These are phyloP conservation scores for Osmerus eperlanus DNA, from an alignment of 2,113 vertebrate species.

Conservation along the genomic window DNA sequence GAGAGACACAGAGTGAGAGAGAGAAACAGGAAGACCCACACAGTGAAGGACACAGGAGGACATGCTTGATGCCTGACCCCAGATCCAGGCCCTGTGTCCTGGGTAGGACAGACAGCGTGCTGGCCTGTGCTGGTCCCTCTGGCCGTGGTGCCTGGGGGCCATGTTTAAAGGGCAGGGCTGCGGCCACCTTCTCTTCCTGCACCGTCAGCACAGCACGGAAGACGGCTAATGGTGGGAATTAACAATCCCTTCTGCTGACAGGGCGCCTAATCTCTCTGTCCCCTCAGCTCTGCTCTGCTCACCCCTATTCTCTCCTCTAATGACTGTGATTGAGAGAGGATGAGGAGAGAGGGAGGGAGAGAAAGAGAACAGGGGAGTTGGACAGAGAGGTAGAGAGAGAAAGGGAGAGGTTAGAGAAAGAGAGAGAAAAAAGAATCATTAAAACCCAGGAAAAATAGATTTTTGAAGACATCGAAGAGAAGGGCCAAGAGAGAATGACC, in stretches of 20 bases:
- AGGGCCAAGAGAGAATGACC: slow-evolving; percentile 6
- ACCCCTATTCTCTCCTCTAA: slow-evolving; percentile 35
- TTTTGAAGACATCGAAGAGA: background rate
- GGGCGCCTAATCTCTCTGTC: slow-evolving; percentile 42
- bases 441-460: background rate
- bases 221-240: slow-evolving; percentile 67
- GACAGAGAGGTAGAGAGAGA: no score
- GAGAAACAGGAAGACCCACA: no score
- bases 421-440: background rate
- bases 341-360: slow-evolving; percentile 16
- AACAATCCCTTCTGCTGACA: slow-evolving; percentile 54
- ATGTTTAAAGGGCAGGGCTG: slow-evolving; percentile 45
- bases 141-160: slow-evolving; percentile 37
- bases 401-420: background rate
- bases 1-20: no score
- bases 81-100: slow-evolving; percentile 38
- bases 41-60: slow-evolving; percentile 19
- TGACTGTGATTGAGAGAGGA: slow-evolving; percentile 50
- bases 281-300: slow-evolving; percentile 25
- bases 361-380: background rate
- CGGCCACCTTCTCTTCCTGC: slow-evolving; percentile 43
- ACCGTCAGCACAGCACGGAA: slow-evolving; percentile 41
- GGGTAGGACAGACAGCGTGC: slow-evolving; percentile 27
- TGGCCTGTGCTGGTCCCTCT: slow-evolving; percentile 10
- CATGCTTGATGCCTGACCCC: slow-evolving; percentile 37